Evolutionary conservation across 2,888 invertebrate genomes (phyloP), one percentile per base, ranked within the genome.

Genomic region (Octonoba sinensis): DNA sequence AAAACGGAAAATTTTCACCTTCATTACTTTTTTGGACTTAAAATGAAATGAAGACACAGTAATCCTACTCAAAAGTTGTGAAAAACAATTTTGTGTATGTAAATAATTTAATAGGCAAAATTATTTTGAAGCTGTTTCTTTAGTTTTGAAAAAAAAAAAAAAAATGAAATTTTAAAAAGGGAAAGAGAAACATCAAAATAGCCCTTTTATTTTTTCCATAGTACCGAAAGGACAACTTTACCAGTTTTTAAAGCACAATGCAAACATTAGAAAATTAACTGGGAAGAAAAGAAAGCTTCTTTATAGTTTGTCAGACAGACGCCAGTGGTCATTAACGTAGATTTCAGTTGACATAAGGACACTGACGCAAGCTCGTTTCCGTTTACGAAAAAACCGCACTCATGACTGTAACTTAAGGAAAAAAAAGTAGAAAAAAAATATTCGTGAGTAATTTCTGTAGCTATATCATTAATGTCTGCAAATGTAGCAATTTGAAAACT

Each of bases 351-450:
- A 70, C 76, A 70, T 69, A 54, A 69, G 69, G 69, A 70, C 69
- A 76, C 54, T 76, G 76, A 76, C 76, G 76, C 67, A 70, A 69
- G 69, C 57, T 60, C 69, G 69, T 76, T 76, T 76, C 76, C 76
- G 67, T 74, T 27, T 51, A 44, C 47, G 57, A 56, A 36, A 51
- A 65, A 46, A 64, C 56, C 60, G 36, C 60, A 54, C 18, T 54
- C 54, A 54, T 20, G 54, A 54, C 54, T 20, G 54, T 18, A 54
- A 54, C 20, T 54, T 15, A 54, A 54, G 54, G 54, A 54, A 54
- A 54, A 54, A 13, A 44, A 60, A 62, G 6, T 56, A n/a, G 27
- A 16, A n/a, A 69, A 69, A 57, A 64, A 16, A 20, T 27, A 36
- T 18, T 70, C 57, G 54, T 67, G 57, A 70, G 70, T 36, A 67